These are phyloP conservation scores for Sus cebifrons DNA, from an alignment of 2,797 vertebrate species.

Conservation along the genomic window DNA sequence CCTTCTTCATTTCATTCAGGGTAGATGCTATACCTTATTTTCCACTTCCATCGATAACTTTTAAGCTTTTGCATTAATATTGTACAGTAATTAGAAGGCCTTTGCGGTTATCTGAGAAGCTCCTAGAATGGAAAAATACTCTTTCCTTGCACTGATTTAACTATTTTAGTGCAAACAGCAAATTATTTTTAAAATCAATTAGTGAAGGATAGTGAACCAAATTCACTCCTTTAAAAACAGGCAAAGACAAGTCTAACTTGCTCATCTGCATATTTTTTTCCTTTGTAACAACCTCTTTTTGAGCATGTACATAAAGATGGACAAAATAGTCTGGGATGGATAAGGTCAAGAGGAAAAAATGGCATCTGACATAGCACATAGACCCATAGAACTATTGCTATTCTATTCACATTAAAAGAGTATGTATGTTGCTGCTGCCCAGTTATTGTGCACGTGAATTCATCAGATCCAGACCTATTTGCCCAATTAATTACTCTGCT, in stretches of 20 bases:
- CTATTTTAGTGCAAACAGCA: conserved; percentile 35
- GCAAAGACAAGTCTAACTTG: conserved; percentile 26
- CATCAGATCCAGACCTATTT: conserved; percentile 62
- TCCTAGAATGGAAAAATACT: background rate
- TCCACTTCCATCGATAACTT: background rate
- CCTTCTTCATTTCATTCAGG: background rate
- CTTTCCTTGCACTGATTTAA: conserved; percentile 28
- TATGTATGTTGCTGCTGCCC: conserved; percentile 36
- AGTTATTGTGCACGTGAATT: conserved; percentile 63
- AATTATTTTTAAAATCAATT: conserved; percentile 49
- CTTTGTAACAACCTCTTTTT: conserved; percentile 35
- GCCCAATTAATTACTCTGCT: conserved; percentile 79
- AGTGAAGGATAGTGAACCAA: background rate
- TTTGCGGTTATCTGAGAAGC: background rate
- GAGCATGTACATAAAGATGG: conserved; percentile 1
- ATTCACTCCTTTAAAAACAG: conserved; percentile 56
- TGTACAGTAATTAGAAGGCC: conserved; percentile 8
- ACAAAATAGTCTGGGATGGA: conserved; percentile 30
- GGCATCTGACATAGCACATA: background rate
- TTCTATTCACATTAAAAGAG: conserved; percentile 48
- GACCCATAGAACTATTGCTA: background rate
- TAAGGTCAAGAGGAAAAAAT: background rate
- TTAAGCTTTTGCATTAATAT: conserved; percentile 10
- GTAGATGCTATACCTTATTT: background rate
- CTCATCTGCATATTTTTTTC: background rate